Evolutionary conservation across 1,140 invertebrate species (phyloP), one percentile per base, ranked within the genome.

Genomic region (Drosophila quadrilineata): DNA sequence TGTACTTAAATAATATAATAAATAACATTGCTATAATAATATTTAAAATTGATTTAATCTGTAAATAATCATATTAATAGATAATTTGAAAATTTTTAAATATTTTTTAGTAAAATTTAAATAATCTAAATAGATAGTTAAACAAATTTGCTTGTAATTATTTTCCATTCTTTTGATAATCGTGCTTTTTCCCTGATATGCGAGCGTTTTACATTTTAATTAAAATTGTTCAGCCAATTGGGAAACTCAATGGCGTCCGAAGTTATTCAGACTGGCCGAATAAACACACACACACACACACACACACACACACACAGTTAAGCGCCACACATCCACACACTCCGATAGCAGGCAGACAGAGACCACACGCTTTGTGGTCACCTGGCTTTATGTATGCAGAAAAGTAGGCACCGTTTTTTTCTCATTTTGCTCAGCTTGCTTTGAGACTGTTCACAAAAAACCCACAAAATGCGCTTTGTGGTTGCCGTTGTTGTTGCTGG

Each of bases 221-320:
- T 84, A 82, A 82, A 82, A 85, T 66, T 66, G 64, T 41, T 43
- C 69, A 66, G 31, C 60, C 64, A 73, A 84, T 82, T 82, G 75
- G 58, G 35, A 73, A 48, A 58, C 33, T 48, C 22, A 52, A 31
- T 28, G 31, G 38, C 22, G 38, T 33, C 66, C 35, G 36, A 65
- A 58, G 29, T 52, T 53, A 65, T 59, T 46, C 50, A 59, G 26
- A 9, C 33, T 49, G 53, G 43, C 38, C 64, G 43, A 56, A 50
- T 49, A 26, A 19, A 54, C 38, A 48, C 36, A 59, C 40, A 54
- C 26, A 46, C 41, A 33, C 29, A 60, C 22, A 14, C 9, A 19
- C 6, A 17, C 8, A 2, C 38, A 41, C 9, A 10, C 19, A 12
- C 17, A 10, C 9, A 43, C 21, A n/a, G n/a, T n/a, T n/a, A n/a